phyloP scores from a whole-genome alignment of 2,888 invertebrate genomes.

The Drosophila maculinotata region DNA sequence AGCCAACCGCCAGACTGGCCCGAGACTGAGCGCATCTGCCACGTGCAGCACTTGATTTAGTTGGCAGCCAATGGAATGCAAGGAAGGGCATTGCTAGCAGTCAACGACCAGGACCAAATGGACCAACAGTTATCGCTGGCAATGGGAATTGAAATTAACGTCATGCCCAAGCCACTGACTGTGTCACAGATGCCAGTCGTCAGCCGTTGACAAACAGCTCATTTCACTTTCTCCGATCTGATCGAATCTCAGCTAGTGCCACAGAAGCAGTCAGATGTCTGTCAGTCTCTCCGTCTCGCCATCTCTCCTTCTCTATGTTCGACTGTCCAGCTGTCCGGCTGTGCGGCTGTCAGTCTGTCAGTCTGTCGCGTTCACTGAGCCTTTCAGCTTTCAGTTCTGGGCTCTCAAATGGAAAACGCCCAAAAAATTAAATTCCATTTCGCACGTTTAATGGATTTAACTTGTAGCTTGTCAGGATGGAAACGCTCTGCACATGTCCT shows the following conservation, averaged over 20 bases:
- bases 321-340: too few species aligned
- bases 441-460: conserved; percentile 71
- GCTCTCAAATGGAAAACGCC: conserved; percentile 1
- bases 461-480: conserved; percentile 63
- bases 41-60: conserved; percentile 78
- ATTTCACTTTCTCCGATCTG: conserved; percentile 67
- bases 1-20: conserved; percentile 35
- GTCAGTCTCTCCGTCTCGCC: not conserved
- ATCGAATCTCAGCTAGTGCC: conserved; percentile 36
- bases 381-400: conserved; percentile 16
- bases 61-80: conserved; percentile 22
- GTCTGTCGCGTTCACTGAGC: conserved; percentile 17
- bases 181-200: conserved; percentile 46
- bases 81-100: conserved; percentile 28
- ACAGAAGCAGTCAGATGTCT: conserved; percentile 1
- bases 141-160: conserved; percentile 75
- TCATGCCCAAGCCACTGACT: conserved; percentile 42
- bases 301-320: too few species aligned
- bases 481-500: conserved; percentile 7
- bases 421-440: conserved; percentile 75
- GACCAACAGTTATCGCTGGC: conserved; percentile 42
- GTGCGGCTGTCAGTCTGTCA: conserved; percentile 2
- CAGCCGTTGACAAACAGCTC: conserved; percentile 60
- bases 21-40: conserved; percentile 65
- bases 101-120: conserved; percentile 61